Evolutionary conservation across 1,140 invertebrate genomes (phyloP), one percentile per base, ranked within the genome.

Genomic region (Sarcophaga bullata): DNA sequence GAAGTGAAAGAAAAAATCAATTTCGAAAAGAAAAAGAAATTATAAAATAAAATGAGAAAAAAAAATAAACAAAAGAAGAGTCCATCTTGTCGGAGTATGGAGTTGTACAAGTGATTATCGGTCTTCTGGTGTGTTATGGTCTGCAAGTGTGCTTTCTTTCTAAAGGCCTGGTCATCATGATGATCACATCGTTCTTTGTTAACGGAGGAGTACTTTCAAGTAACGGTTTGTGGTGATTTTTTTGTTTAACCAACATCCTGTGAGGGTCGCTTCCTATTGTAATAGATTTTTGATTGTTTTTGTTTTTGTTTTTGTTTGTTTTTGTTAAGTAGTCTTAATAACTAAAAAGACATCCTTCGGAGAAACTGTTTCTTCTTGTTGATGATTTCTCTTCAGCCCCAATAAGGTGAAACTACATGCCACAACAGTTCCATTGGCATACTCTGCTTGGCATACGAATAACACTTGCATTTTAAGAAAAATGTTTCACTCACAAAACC

Each of bases 311-410:
- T 6, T n/a, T 13, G 54, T 58, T 62, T 17, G 19, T 68, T 19
- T 68, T 68, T n/a, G 17, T 68, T 68, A 68, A 68, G 62, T 68
- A 68, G 62, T 68, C n/a, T 68, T 37, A 37, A 37, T 37, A 37
- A 68, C 62, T 68, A 68, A 68, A 68, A 68, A 68, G 62, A 19
- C 62, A 68, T 68, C 62, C 62, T 68, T 68, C 62, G 62, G 62
- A 68, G 62, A 68, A 68, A 68, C n/a, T n/a, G n/a, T 68, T 68
- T 68, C 8, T 68, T 1, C 25, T 37, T 15, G n/a, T 58, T n/a
- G 52, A 58, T n/a, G 54, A 15, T 13, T 68, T 68, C 25, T n/a
- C 10, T 68, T 8, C 62, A 8, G 62, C 62, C 62, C 62, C 62
- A 68, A 68, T 37, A 68, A 68, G 62, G 62, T 19, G 62, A 68